These are phyloP conservation scores for Sisyra nigra DNA, from an alignment of 2,888 invertebrate species.

Conservation along the genomic window DNA sequence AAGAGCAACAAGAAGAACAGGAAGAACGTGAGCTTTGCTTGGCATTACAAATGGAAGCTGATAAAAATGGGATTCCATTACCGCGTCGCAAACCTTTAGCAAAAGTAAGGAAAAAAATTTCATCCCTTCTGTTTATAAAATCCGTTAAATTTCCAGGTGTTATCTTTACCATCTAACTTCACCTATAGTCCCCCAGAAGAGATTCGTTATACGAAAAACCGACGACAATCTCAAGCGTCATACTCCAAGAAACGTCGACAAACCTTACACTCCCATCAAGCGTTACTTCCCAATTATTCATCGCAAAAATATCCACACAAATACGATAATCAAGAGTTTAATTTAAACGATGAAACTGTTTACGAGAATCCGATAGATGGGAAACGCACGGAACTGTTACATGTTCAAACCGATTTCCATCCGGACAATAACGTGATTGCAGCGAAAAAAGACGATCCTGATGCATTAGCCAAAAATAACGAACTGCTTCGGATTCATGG, in stretches of 20 bases:
- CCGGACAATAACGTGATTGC: neutral
- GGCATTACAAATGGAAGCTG: slow-evolving; percentile 42
- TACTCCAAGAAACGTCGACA: slow-evolving; percentile 27
- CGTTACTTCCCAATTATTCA: slow-evolving; percentile 38
- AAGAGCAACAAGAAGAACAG: slow-evolving; percentile 58
- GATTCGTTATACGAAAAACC: slow-evolving; percentile 20
- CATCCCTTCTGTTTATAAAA: too few species aligned
- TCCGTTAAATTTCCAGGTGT: too few species aligned
- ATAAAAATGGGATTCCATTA: slow-evolving; percentile 27
- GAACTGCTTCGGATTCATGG: slow-evolving; percentile 11
- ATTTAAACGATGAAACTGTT: slow-evolving; percentile 15
- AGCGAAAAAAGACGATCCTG: neutral
- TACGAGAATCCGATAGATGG: slow-evolving; percentile 6
- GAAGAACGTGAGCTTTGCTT: slow-evolving; percentile 55
- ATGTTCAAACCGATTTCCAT: slow-evolving; percentile 4
- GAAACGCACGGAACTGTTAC: neutral
- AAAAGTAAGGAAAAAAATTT: slow-evolving; percentile 19
- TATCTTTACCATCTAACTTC: slow-evolving; percentile 71
- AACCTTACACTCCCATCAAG: slow-evolving; percentile 42
- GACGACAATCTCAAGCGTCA: slow-evolving; percentile 18
- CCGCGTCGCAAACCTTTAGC: slow-evolving; percentile 34
- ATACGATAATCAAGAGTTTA: slow-evolving; percentile 16
- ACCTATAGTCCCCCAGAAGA: slow-evolving; percentile 59
- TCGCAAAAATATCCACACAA: slow-evolving; percentile 27
- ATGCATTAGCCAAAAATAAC: neutral